These are phyloP conservation scores for Nettapus auritus DNA, from an alignment of 2,113 vertebrate species.

Conservation along the genomic window DNA sequence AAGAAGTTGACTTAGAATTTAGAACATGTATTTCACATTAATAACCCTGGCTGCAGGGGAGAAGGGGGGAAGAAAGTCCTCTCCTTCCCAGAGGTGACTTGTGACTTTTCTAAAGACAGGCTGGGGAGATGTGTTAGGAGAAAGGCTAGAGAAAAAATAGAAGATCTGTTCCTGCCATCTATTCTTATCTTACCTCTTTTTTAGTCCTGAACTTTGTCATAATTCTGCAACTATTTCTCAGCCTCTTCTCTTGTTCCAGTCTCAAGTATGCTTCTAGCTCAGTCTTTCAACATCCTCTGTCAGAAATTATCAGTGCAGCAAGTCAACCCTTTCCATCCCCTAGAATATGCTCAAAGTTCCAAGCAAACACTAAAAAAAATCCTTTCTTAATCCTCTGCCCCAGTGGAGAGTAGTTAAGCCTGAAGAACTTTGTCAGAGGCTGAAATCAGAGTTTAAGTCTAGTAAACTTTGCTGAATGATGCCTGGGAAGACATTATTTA, in stretches of 20 bases:
- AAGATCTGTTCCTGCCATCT: background rate
- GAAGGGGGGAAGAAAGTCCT: background rate
- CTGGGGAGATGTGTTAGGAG: background rate
- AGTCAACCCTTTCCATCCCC: background rate
- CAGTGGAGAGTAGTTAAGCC: background rate
- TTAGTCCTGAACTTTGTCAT: background rate
- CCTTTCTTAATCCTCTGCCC: background rate
- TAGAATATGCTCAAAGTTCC: background rate
- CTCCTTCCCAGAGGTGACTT: background rate
- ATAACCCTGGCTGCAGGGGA: background rate
- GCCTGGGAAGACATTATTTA: background rate
- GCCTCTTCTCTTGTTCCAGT: background rate
- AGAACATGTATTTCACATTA: background rate
- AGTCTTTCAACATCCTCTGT: background rate
- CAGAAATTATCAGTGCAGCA: background rate
- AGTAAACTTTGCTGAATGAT: background rate
- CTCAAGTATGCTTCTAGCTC: accelerated
- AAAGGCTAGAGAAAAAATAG: background rate
- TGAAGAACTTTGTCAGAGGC: background rate
- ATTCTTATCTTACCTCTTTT: background rate
- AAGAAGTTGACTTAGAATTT: background rate
- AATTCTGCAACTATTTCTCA: background rate
- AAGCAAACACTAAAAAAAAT: background rate
- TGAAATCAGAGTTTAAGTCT: background rate
- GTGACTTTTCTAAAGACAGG: background rate